Conservation (phyloP, 2,113 vertebrate genomes). For the Sula dactylatra region DNA sequence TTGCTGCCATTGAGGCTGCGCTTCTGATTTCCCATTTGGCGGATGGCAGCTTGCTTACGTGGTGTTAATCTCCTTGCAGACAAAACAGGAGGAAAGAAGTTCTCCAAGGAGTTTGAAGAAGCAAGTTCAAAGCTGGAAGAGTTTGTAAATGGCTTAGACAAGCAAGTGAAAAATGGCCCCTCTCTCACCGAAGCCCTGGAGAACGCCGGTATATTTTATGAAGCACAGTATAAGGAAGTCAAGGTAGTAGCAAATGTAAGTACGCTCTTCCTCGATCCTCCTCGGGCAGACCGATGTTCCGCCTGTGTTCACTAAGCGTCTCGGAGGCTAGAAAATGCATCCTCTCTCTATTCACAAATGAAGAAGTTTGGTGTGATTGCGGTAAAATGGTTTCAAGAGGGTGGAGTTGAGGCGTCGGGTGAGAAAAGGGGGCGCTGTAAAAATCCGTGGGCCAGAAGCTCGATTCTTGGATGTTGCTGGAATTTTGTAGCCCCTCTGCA, state of each 20-base stretch:
- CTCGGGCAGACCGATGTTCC: rapidly evolving
- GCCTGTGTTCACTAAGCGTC: no score
- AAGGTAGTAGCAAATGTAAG: slow-evolving; percentile 98
- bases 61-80: slow-evolving; percentile 70
- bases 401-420: neutral
- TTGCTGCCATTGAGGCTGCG: rapidly evolving
- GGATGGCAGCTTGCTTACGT: rapidly evolving
- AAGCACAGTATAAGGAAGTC: slow-evolving; percentile 97
- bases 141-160: slow-evolving; percentile 90
- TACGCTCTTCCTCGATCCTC: neutral
- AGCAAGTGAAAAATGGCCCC: slow-evolving; percentile 86
- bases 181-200: slow-evolving; percentile 88
- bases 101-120: slow-evolving; percentile 97
- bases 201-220: slow-evolving; percentile 95
- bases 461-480: rapidly evolving
- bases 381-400: neutral
- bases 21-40: neutral
- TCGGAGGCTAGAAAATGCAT: neutral
- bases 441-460: neutral
- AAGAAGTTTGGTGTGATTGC: rapidly evolving
- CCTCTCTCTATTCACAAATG: rapidly evolving
- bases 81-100: slow-evolving; percentile 95
- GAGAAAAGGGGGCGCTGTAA: rapidly evolving
- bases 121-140: slow-evolving; percentile 93
- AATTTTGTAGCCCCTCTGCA: neutral